A percentile compares a stretch with the other conserved stretches of the same genome.
Evolutionary conservation across 1,140 invertebrate species (phyloP).

Genomic region (Laupala kohalensis): DNA sequence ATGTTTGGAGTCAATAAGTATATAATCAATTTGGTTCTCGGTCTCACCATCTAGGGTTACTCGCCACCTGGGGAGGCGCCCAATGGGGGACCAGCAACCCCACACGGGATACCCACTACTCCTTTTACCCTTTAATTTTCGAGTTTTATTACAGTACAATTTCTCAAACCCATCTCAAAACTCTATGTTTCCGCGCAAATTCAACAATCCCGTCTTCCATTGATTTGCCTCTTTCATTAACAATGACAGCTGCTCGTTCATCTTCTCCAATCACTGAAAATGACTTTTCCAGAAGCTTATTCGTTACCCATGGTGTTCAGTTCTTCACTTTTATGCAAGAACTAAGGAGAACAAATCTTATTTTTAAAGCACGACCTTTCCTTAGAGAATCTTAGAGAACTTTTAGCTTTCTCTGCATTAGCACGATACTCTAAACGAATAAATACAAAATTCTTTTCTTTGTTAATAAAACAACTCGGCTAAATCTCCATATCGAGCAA

Average conservation of each 20-base stretch:
- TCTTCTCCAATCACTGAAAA: constrained; percentile 90
- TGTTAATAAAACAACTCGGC: constrained; percentile 90
- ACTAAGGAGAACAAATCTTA: constrained; percentile 89
- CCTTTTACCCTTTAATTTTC: too few relatives aligned
- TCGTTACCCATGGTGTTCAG: constrained; percentile 81
- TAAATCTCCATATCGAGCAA: constrained; percentile 71
- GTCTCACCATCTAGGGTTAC: too few relatives aligned
- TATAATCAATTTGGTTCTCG: too few relatives aligned
- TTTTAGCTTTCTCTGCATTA: constrained; percentile 93
- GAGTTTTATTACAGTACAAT: too few relatives aligned
- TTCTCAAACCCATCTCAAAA: constrained; percentile 72
- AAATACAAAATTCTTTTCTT: constrained; percentile 95
- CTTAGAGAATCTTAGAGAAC: constrained; percentile 74
- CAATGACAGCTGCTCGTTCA: constrained; percentile 85
- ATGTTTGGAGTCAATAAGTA: too few relatives aligned
- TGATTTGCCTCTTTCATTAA: constrained; percentile 90
- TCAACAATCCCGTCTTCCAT: constrained; percentile 94
- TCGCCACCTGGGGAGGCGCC: too few relatives aligned
- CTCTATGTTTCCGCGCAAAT: constrained; percentile 81
- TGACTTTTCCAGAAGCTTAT: constrained; percentile 84
- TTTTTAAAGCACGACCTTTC: constrained; percentile 75
- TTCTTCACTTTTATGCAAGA: constrained; percentile 88
- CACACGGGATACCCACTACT: too few relatives aligned
- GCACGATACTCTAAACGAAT: constrained; percentile 86
- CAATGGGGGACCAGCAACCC: too few relatives aligned